phyloP scores from a whole-genome alignment of 1,140 invertebrate species.

The Mizuhopecten yessoensis region DNA sequence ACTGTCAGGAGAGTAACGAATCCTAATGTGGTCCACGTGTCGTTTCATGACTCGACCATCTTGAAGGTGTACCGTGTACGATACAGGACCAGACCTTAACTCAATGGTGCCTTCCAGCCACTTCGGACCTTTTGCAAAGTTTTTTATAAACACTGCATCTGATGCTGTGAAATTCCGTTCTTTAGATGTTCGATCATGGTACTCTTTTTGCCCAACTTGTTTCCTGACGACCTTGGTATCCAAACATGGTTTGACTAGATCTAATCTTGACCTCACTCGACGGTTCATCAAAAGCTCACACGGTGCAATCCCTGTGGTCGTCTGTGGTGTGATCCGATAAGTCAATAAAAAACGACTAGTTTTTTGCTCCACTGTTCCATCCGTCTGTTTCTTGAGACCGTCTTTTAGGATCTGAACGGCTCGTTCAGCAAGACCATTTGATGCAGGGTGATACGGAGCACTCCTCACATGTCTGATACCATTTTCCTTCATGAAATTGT shows the following conservation, averaged over 20 bases:
- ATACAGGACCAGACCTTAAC: constrained; percentile 42
- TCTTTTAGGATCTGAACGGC: constrained; percentile 53
- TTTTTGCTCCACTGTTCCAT: constrained; percentile 41
- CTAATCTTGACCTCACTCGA: constrained; percentile 46
- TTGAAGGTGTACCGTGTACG: constrained; percentile 10
- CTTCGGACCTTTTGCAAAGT: constrained; percentile 35
- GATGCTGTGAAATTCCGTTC: background rate
- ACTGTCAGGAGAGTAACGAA: background rate
- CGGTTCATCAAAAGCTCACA: constrained; percentile 55
- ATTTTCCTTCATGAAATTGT: constrained; percentile 80
- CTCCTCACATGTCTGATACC: constrained; percentile 74
- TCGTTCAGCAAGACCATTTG: constrained; percentile 72
- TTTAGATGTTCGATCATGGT: constrained; percentile 46
- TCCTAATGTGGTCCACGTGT: constrained; percentile 52
- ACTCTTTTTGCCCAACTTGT: constrained; percentile 47
- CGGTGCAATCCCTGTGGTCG: constrained; percentile 54
- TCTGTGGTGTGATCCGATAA: constrained; percentile 57
- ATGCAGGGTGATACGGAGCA: constrained; percentile 72
- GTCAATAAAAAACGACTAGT: constrained; percentile 46
- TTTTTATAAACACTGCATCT: constrained; percentile 41
- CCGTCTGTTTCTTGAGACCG: constrained; percentile 47
- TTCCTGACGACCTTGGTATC: constrained; percentile 9
- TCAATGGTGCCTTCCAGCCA: constrained; percentile 39
- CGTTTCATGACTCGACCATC: background rate
- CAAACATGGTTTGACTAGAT: constrained; percentile 48